Conservation (phyloP, 2,113 vertebrate species). For the Sturnira hondurensis region DNA sequence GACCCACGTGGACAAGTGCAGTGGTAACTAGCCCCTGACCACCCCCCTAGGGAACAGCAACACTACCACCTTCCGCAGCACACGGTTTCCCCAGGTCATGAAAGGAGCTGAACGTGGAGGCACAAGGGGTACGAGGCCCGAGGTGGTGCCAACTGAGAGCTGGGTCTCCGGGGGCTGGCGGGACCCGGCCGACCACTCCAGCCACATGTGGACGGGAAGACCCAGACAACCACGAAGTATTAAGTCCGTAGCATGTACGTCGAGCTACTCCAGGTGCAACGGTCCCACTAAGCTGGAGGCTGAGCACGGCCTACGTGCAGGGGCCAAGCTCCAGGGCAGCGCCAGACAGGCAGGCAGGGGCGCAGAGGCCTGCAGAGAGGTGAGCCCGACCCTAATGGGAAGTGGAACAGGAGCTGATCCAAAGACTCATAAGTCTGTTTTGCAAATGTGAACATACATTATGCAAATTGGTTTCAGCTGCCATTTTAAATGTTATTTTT, state of each 20-base stretch:
- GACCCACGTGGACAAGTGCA: background rate
- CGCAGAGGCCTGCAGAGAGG: background rate
- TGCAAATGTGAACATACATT: background rate
- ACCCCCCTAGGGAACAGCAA: background rate
- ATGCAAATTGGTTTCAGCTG: background rate
- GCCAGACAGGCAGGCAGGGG: background rate
- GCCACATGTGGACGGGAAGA: background rate
- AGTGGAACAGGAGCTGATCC: background rate
- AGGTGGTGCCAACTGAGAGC: background rate
- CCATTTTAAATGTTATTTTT: background rate
- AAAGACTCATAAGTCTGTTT: background rate
- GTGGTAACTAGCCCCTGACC: background rate
- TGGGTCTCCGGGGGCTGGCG: background rate
- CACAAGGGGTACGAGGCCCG: background rate
- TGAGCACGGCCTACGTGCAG: background rate
- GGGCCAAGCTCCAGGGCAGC: background rate
- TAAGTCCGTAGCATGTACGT: rapidly evolving
- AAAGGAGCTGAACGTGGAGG: background rate
- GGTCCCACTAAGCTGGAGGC: background rate
- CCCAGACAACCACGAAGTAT: background rate
- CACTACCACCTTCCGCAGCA: background rate
- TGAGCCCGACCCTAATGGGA: background rate
- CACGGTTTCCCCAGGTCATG: background rate
- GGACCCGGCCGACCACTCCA: background rate
- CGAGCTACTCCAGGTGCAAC: background rate